Percentiles rank a stretch among this genome's conserved stretches.
Conservation (phyloP, 2,113 vertebrate genomes). For the Ginglymostoma cirratum region DNA sequence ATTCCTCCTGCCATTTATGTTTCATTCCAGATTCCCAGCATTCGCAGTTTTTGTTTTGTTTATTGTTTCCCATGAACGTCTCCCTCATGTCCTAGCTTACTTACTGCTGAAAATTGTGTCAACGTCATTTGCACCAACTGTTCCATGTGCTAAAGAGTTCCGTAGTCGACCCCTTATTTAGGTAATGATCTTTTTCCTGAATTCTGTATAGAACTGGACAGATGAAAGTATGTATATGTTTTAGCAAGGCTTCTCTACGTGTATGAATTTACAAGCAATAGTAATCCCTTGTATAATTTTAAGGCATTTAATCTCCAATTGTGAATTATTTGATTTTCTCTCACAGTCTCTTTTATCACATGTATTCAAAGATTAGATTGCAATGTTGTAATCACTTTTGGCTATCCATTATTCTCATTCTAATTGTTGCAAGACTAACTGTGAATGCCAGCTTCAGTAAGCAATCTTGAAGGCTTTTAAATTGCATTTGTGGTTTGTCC, state of each 20-base stretch:
- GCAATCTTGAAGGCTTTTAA: neutral
- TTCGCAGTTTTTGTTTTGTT: too few species aligned
- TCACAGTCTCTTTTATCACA: neutral
- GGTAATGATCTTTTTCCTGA: neutral
- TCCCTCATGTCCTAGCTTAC: neutral
- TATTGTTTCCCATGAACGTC: neutral
- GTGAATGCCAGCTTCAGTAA: neutral
- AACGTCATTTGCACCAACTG: neutral
- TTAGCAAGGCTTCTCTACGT: neutral
- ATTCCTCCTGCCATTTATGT: too few species aligned
- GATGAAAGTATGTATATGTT: accelerated
- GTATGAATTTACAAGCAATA: neutral
- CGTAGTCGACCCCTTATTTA: neutral
- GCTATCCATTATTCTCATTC: neutral
- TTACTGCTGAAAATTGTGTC: neutral
- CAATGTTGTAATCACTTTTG: neutral
- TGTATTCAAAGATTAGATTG: neutral
- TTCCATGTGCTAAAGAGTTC: too few species aligned
- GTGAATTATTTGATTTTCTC: neutral
- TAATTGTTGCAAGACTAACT: neutral
- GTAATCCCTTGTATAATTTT: neutral
- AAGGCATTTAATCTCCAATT: neutral
- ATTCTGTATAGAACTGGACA: neutral
- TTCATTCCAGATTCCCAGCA: too few species aligned
- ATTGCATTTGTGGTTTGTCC: neutral